These are phyloP conservation scores for Mechanitis mazaeus DNA, from an alignment of 2,888 invertebrate species.

Conservation along the genomic window DNA sequence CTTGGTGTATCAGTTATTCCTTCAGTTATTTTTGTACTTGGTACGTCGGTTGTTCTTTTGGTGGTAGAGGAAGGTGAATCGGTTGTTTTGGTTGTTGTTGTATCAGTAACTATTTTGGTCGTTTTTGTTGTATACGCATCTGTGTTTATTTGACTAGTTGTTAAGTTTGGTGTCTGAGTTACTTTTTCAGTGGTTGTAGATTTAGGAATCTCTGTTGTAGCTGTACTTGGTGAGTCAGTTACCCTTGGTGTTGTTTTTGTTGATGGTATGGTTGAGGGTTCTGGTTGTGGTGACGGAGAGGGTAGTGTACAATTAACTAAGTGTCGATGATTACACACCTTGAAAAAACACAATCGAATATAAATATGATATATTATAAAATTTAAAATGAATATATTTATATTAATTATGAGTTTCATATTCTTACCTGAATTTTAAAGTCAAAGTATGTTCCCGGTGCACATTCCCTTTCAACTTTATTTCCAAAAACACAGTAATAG, in stretches of 20 bases:
- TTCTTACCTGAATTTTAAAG: constrained; percentile 17
- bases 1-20: not conserved
- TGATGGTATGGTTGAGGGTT: not conserved
- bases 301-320: constrained; percentile 9
- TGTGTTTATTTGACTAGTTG: no score
- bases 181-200: no score
- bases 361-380: no score
- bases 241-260: constrained; percentile 8
- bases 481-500: constrained; percentile 43
- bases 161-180: no score
- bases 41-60: not conserved
- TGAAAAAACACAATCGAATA: not conserved
- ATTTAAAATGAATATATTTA: no score
- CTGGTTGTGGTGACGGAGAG: constrained; percentile 12
- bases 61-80: no score
- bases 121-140: no score
- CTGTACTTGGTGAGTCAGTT: not conserved
- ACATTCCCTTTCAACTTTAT: constrained; percentile 30
- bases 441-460: constrained; percentile 24
- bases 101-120: no score
- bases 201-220: no score
- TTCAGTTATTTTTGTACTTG: no score
- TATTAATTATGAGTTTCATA: no score
- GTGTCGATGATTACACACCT: constrained; percentile 6
- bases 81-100: constrained; percentile 14